Conservation (phyloP, 2,888 invertebrate genomes). For the Cerastis leucographa region DNA sequence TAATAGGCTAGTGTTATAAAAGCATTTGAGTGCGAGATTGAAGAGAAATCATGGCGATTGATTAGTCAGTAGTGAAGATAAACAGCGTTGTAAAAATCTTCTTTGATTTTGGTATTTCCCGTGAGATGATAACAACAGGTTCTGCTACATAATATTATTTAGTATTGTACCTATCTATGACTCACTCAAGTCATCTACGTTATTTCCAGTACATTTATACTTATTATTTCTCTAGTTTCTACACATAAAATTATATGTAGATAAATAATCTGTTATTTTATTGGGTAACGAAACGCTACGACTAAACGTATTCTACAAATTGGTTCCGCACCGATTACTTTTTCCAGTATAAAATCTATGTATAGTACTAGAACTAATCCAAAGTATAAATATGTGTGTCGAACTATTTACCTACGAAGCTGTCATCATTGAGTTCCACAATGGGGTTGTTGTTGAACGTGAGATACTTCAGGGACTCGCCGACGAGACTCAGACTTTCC, state of each 20-base stretch:
- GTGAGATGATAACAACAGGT: constrained; percentile 40
- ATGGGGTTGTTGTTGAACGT: constrained; percentile 92
- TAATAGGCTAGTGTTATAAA: constrained; percentile 48
- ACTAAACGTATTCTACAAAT: constrained; percentile 11
- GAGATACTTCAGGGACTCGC: constrained; percentile 90
- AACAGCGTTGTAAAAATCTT: constrained; percentile 39
- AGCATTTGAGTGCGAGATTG: constrained; percentile 35
- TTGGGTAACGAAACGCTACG: constrained; percentile 10
- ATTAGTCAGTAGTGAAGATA: constrained; percentile 43
- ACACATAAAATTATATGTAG: constrained; percentile 30
- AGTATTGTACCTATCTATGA: constrained; percentile 22
- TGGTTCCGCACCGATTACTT: constrained; percentile 13
- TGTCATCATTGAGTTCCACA: constrained; percentile 89
- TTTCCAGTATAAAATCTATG: neutral
- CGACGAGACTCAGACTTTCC: constrained; percentile 88
- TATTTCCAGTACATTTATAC: constrained; percentile 2
- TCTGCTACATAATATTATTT: constrained; percentile 22
- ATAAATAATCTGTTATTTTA: constrained; percentile 18
- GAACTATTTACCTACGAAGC: constrained; percentile 89
- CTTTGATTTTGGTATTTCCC: constrained; percentile 38
- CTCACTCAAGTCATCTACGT: constrained; percentile 24
- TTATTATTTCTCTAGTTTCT: constrained; percentile 13
- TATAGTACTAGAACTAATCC: neutral
- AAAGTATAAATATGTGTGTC: constrained; percentile 10
- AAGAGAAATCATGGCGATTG: constrained; percentile 41